phyloP scores from a whole-genome alignment of 2,113 vertebrate genomes.

The Pontoporia blainvillei region DNA sequence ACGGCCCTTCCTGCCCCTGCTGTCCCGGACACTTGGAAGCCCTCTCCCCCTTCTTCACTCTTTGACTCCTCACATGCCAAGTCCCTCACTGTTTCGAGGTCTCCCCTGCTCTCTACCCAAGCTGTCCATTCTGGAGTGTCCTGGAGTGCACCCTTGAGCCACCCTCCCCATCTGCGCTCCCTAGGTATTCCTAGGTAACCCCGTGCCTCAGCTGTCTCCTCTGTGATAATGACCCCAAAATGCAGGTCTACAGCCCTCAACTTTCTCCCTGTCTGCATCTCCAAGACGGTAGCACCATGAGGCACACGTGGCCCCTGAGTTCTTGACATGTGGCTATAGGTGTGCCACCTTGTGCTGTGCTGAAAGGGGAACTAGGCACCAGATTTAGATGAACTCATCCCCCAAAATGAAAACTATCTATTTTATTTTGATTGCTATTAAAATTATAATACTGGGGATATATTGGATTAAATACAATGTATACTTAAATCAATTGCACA shows the following conservation, averaged over 20 bases:
- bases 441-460: neutral
- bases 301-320: neutral
- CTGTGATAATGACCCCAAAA: neutral
- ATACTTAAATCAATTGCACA: neutral
- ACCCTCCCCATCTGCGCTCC: neutral
- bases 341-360: neutral
- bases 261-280: neutral
- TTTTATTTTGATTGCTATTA: neutral
- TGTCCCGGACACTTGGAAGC: neutral
- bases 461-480: neutral
- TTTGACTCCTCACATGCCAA: neutral
- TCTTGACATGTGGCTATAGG: neutral
- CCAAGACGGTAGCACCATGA: neutral
- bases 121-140: neutral
- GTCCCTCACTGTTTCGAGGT: neutral
- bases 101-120: neutral
- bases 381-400: neutral
- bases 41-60: neutral
- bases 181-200: neutral
- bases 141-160: neutral
- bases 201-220: neutral
- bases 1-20: fast-evolving
- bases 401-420: neutral
- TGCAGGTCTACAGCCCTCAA: neutral
- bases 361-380: neutral